Conservation (phyloP, 2,888 invertebrate genomes). For the Epirrhoe tristata region DNA sequence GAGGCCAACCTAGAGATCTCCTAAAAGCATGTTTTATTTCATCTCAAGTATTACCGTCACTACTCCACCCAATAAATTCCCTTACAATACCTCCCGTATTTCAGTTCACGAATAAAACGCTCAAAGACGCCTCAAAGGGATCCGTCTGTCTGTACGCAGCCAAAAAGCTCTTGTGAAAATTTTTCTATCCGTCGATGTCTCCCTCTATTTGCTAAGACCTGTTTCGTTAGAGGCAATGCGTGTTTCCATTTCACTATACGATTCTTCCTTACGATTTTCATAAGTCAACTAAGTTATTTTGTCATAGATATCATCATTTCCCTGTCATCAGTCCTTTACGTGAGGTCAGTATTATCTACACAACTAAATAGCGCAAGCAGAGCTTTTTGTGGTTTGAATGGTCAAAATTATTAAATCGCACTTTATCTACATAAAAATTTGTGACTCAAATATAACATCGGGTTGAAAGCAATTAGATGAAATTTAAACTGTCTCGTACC, state of each 20-base stretch:
- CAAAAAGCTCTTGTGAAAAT: slow-evolving; percentile 73
- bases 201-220: slow-evolving; percentile 84
- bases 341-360: too few species aligned
- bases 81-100: slow-evolving; percentile 26
- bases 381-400: too few species aligned
- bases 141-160: slow-evolving; percentile 60
- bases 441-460: too few species aligned
- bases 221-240: slow-evolving; percentile 76
- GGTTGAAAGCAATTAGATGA: too few species aligned
- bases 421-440: too few species aligned
- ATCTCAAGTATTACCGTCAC: background rate
- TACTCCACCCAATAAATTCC: slow-evolving; percentile 10
- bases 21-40: background rate
- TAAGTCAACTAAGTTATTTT: too few species aligned
- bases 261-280: background rate
- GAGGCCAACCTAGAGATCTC: background rate
- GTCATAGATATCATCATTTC: too few species aligned
- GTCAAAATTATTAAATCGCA: too few species aligned
- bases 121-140: slow-evolving; percentile 60
- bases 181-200: slow-evolving; percentile 82
- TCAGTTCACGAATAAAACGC: slow-evolving; percentile 44
- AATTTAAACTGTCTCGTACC: too few species aligned
- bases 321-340: too few species aligned
- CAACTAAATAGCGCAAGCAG: too few species aligned
- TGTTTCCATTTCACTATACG: slow-evolving; percentile 60